These are phyloP conservation scores for Periplaneta americana DNA, from an alignment of 1,140 invertebrate genomes.

Conservation along the genomic window DNA sequence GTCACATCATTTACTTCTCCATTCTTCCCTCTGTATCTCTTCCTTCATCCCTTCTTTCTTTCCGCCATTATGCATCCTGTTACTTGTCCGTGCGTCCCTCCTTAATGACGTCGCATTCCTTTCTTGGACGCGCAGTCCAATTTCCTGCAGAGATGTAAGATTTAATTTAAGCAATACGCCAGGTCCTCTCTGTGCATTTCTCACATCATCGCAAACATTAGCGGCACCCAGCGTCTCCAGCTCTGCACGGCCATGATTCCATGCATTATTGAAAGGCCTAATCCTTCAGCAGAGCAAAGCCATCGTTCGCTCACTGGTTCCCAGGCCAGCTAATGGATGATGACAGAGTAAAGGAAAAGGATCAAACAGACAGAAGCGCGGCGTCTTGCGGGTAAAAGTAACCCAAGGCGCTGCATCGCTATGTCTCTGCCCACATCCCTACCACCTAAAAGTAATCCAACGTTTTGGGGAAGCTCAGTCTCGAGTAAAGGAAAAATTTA, in stretches of 20 bases:
- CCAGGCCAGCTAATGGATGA: not conserved
- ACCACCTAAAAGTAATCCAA: too few relatives aligned
- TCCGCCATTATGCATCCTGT: too few relatives aligned
- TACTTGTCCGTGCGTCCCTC: too few relatives aligned
- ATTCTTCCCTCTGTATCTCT: too few relatives aligned
- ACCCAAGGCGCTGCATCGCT: not conserved
- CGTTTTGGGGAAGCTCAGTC: too few relatives aligned
- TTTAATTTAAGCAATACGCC: not conserved
- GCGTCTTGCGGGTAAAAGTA: not conserved
- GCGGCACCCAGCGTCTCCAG: not conserved
- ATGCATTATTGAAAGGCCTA: not conserved
- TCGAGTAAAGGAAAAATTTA: too few relatives aligned
- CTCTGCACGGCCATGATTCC: not conserved
- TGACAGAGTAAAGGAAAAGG: not conserved
- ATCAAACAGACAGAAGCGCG: not conserved
- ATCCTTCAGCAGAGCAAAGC: not conserved
- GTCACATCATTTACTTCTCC: too few relatives aligned
- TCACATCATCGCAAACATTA: not conserved
- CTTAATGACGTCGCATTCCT: too few relatives aligned
- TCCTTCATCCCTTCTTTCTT: too few relatives aligned
- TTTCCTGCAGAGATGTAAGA: not conserved
- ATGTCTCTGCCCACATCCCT: too few relatives aligned
- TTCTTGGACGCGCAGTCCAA: not conserved
- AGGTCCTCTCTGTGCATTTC: not conserved
- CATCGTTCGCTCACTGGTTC: not conserved